Conservation (phyloP, 2,113 vertebrate genomes). For the Suricata suricatta region DNA sequence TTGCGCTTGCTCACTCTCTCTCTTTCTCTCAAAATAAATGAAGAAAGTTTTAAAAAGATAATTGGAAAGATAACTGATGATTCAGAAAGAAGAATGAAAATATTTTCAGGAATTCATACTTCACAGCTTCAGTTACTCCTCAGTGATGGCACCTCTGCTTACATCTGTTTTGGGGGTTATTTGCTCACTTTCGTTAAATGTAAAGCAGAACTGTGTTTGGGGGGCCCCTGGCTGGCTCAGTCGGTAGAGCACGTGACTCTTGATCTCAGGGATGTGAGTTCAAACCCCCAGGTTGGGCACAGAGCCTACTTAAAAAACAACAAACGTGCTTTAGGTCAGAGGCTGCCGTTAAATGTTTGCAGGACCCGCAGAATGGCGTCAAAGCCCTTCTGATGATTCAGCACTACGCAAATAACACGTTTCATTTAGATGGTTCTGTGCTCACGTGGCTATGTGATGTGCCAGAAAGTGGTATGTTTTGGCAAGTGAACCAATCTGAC, state of each 20-base stretch:
- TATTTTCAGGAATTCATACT: not conserved
- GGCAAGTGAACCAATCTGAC: conserved; percentile 25
- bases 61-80: not conserved
- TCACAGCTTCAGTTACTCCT: not conserved
- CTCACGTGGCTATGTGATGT: conserved; percentile 15
- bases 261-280: not conserved
- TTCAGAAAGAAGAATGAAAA: not conserved
- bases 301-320: not conserved
- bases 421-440: conserved; percentile 63
- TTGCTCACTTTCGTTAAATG: not conserved
- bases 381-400: conserved; percentile 75
- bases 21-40: too few relatives aligned
- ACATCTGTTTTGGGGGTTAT: not conserved
- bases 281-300: not conserved
- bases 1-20: too few relatives aligned
- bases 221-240: not conserved
- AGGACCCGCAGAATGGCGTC: conserved; percentile 41
- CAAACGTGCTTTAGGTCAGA: not conserved
- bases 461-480: conserved; percentile 44
- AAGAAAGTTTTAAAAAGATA: not conserved
- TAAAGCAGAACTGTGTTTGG: not conserved
- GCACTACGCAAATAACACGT: conserved; percentile 76
- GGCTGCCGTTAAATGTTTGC: conserved; percentile 1
- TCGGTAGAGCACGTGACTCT: not conserved
- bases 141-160: not conserved